Conservation (phyloP, 1,140 invertebrate species). For the Periplaneta americana region DNA sequence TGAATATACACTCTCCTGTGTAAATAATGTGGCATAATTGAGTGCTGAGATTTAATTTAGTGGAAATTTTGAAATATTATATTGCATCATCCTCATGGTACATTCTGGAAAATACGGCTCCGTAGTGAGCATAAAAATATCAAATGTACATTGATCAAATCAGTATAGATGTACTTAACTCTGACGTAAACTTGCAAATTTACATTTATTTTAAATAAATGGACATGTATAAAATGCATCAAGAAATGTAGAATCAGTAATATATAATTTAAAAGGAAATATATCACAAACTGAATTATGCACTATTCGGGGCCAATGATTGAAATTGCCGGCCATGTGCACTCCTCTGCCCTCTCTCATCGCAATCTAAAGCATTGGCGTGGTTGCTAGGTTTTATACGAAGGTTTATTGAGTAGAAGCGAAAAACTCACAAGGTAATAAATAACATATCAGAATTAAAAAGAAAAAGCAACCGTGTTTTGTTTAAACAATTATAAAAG, state of each 20-base stretch:
- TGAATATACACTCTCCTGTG: no score
- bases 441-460: background rate
- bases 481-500: background rate
- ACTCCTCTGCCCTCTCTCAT: background rate
- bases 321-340: background rate
- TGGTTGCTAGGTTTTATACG: background rate
- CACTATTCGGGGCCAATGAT: background rate
- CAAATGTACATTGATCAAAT: background rate
- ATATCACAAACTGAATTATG: background rate
- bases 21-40: no score
- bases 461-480: background rate
- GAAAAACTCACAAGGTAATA: background rate
- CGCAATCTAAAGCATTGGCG: background rate
- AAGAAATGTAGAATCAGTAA: background rate
- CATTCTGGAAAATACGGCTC: slow-evolving; percentile 20
- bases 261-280: background rate
- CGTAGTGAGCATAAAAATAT: background rate
- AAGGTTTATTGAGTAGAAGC: no score
- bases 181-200: background rate
- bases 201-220: background rate
- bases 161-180: background rate
- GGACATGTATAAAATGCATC: background rate
- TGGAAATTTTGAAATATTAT: no score
- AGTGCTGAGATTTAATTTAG: no score
- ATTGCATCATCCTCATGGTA: slow-evolving; percentile 22